These are phyloP conservation scores for Ormyrus nitidulus DNA, from an alignment of 2,888 invertebrate genomes.

Conservation along the genomic window DNA sequence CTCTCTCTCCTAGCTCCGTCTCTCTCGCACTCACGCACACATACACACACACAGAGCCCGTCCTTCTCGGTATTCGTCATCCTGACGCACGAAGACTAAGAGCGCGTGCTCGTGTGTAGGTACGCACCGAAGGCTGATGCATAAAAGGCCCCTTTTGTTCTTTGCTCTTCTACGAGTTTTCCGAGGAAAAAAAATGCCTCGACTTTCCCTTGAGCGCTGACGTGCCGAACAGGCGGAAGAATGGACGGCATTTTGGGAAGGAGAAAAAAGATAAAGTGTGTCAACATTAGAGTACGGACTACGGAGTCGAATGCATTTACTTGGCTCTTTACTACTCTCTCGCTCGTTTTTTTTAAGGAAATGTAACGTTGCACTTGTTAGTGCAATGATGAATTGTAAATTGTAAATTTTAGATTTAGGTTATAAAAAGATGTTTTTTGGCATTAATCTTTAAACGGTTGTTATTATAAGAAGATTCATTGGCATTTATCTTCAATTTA, in stretches of 20 bases:
- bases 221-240: neutral
- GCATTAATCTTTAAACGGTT: too few species aligned
- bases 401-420: too few species aligned
- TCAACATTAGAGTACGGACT: constrained; percentile 14
- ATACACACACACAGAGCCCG: neutral
- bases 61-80: constrained; percentile 53
- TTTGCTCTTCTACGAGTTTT: constrained; percentile 37
- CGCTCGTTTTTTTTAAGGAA: too few species aligned
- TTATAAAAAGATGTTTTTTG: too few species aligned
- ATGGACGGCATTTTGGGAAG: neutral
- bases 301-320: neutral
- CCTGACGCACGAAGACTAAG: constrained; percentile 31
- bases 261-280: constrained; percentile 18
- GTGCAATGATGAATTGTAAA: too few species aligned
- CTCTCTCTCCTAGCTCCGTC: constrained; percentile 19
- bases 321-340: too few species aligned
- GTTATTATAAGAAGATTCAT: neutral
- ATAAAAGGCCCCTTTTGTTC: constrained; percentile 54
- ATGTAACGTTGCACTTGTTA: too few species aligned
- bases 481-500: neutral
- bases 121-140: constrained; percentile 30
- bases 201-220: neutral
- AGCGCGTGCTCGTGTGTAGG: neutral
- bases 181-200: constrained; percentile 37
- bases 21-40: constrained; percentile 12